Evolutionary conservation across 2,888 invertebrate species (phyloP).

Genomic region (Nemoura dubitans): DNA sequence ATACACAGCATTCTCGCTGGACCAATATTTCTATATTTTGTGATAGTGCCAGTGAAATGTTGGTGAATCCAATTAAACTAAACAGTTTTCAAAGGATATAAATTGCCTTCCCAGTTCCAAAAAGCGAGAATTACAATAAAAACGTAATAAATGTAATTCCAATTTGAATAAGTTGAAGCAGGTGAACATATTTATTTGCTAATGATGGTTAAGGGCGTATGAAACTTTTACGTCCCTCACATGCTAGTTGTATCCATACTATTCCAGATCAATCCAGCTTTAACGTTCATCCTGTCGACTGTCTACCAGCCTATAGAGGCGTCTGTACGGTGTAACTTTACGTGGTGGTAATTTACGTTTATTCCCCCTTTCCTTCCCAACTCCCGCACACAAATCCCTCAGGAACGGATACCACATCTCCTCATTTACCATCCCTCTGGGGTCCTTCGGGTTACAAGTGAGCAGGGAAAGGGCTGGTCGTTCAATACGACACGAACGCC

Average conservation of each 20-base stretch:
- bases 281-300: not conserved
- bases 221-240: conserved; percentile 19
- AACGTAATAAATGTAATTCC: too few species aligned
- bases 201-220: not conserved
- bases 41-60: too few species aligned
- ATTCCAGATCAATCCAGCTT: conserved; percentile 13
- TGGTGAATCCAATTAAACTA: too few species aligned
- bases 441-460: conserved; percentile 13
- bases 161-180: too few species aligned
- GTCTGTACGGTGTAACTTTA: not conserved
- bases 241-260: not conserved
- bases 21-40: too few species aligned
- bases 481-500: not conserved
- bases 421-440: conserved; percentile 16
- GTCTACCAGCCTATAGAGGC: not conserved
- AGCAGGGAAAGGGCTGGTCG: conserved; percentile 18
- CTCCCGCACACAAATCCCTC: not conserved
- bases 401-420: conserved; percentile 23
- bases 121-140: too few species aligned
- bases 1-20: too few species aligned
- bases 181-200: too few species aligned
- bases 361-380: not conserved
- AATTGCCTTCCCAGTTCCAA: too few species aligned
- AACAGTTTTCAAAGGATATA: too few species aligned
- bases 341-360: conserved; percentile 34